Base-by-base conservation (phyloP, 2,797 vertebrate species). In the Paratrypauchen microcephalus region DNA sequence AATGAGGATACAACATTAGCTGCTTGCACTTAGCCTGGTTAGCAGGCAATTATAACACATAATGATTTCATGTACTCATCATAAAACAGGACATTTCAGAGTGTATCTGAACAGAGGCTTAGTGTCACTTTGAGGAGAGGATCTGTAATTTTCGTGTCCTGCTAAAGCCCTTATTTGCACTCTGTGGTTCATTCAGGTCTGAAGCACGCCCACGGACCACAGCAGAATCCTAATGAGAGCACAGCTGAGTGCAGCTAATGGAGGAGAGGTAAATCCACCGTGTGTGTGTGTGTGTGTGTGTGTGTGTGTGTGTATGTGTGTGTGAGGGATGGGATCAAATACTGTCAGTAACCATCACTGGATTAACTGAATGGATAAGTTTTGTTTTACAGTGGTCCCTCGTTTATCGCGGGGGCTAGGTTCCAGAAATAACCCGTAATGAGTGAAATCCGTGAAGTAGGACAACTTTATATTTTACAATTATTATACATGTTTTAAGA, bases 21-120 rank as follows among this genome's bases (percentile, higher is more conserved):
- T n/a, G n/a, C n/a, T 54, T n/a, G 19, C 19, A 8, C 6, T 11
- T 1, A 52, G 2, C 6, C n/a, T 1, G n/a, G 19, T 52, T 36
- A 36, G 32, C 32, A n/a, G n/a, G 50, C 19, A 52, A 52, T 52
- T 8, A 52, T 2, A 21, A n/a, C 50, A 52, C 50, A 21, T 19
- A 19, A 48, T 11, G 50, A 6, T 2, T 52, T 52, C 21, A 6
- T 4, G 2, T 52, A 2, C 9, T 6, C 19, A 7, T 7, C 5
- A 48, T 48, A 36, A 48, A 18, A 48, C 19, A 7, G 47, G 16
- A 19, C 7, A 52, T 52, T 21, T n/a, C 4, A 55, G n/a, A 71
- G 73, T 16, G 52, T 56, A 65, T 66, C 65, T 32, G 58, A 36
- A 69, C 69, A 73, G 52, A 72, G 65, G 66, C 71, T 78, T 73